Evolutionary conservation across 1,140 invertebrate genomes (phyloP).

Genomic region (Orussus abietinus): DNA sequence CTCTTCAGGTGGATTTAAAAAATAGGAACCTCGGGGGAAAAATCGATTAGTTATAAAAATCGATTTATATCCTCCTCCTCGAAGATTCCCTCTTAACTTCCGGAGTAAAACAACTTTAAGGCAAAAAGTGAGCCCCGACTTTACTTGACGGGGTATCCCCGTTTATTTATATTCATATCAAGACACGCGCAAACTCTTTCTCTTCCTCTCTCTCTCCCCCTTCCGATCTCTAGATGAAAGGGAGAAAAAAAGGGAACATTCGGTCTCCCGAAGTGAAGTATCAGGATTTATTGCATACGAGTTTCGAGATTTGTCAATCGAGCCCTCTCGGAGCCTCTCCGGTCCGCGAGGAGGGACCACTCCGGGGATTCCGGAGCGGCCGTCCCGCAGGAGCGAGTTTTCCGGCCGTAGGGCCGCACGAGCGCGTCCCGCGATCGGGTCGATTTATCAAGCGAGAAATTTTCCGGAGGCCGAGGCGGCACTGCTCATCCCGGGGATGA

Average conservation of each 20-base stretch:
- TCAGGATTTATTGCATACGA: conserved; percentile 54
- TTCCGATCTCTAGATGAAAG: too few species aligned
- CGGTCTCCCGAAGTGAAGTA: too few species aligned
- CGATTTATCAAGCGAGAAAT: conserved; percentile 45
- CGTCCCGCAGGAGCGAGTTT: not conserved
- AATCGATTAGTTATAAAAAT: too few species aligned
- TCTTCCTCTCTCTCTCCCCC: not conserved
- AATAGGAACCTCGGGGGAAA: too few species aligned
- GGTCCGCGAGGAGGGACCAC: conserved; percentile 7
- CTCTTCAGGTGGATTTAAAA: too few species aligned
- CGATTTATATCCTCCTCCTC: too few species aligned
- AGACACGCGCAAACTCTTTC: conserved; percentile 33
- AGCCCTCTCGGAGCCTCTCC: conserved; percentile 19
- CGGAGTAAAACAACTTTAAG: too few species aligned
- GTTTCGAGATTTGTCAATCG: conserved; percentile 49
- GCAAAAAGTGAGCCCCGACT: too few species aligned
- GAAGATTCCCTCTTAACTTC: too few species aligned
- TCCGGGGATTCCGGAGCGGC: conserved; percentile 5
- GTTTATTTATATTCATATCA: conserved; percentile 41
- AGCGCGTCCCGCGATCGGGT: conserved; percentile 22
- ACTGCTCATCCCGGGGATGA: conserved; percentile 25
- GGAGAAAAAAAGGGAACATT: too few species aligned
- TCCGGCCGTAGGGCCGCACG: not conserved
- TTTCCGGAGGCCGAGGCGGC: conserved; percentile 32
- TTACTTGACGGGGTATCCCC: conserved; percentile 4